Conservation (phyloP, 2,888 invertebrate genomes). For the Geotrupes spiniger region DNA sequence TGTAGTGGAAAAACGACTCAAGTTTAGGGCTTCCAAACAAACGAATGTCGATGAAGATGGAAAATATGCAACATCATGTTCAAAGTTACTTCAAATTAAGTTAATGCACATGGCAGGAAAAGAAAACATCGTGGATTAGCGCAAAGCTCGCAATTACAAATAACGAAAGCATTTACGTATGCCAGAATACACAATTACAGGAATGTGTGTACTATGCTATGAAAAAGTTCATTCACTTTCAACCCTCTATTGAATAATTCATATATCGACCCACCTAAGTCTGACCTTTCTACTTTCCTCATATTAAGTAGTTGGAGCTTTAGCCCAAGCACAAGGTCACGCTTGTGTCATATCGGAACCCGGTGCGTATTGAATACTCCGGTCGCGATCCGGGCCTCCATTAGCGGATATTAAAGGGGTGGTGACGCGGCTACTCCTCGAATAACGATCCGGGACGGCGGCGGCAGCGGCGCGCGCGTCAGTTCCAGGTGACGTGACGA, state of each 20-base stretch:
- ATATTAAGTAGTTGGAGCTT: slow-evolving; percentile 46
- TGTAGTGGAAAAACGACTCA: too few relatives aligned
- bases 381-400: slow-evolving; percentile 38
- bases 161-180: too few relatives aligned
- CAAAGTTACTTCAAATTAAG: too few relatives aligned
- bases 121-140: too few relatives aligned
- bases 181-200: neutral
- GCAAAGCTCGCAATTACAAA: too few relatives aligned
- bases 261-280: slow-evolving; percentile 51
- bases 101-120: too few relatives aligned
- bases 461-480: slow-evolving; percentile 35
- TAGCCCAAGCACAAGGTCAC: slow-evolving; percentile 36
- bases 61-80: too few relatives aligned
- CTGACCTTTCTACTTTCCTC: slow-evolving; percentile 51
- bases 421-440: slow-evolving; percentile 46
- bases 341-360: slow-evolving; percentile 11
- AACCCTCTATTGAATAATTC: slow-evolving; percentile 53
- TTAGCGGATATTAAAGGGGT: slow-evolving; percentile 48
- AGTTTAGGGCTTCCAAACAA: too few relatives aligned
- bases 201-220: neutral
- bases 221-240: slow-evolving; percentile 51
- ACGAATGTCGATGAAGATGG: too few relatives aligned
- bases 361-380: slow-evolving; percentile 14
- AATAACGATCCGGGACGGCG: slow-evolving; percentile 50
- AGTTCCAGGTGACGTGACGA: slow-evolving; percentile 31